Conservation (phyloP, 2,113 vertebrate genomes). For the Ophiodon elongatus region DNA sequence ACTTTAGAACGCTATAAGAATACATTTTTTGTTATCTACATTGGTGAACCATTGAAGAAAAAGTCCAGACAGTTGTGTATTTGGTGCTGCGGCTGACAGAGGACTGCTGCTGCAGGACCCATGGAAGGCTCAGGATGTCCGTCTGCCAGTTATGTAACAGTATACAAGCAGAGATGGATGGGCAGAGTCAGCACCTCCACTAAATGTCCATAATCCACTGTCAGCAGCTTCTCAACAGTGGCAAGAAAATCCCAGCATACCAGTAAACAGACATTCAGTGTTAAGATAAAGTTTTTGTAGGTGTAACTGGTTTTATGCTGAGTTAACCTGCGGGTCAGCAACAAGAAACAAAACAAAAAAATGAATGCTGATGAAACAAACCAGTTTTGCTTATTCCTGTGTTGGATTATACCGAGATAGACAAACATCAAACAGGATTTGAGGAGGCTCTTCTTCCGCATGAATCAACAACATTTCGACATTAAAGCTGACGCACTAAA, state of each 20-base stretch:
- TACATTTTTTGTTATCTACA: not conserved
- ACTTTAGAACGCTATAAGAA: not conserved
- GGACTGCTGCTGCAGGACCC: slow-evolving; percentile 23
- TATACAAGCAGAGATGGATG: slow-evolving; percentile 54
- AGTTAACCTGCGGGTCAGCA: not conserved
- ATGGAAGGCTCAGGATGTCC: slow-evolving; percentile 67
- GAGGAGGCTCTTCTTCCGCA: not conserved
- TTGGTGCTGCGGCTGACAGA: slow-evolving; percentile 8
- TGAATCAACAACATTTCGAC: not conserved
- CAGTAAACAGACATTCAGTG: slow-evolving; percentile 8
- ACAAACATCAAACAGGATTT: not conserved
- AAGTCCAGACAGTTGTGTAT: not conserved
- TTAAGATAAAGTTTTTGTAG: too few species aligned
- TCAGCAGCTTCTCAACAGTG: slow-evolving; percentile 28
- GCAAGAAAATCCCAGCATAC: slow-evolving; percentile 5
- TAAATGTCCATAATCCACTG: slow-evolving; percentile 62
- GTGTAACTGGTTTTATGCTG: not conserved
- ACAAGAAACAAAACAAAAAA: not conserved
- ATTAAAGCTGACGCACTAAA: not conserved
- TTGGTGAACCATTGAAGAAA: not conserved
- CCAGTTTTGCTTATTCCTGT: not conserved
- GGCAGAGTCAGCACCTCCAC: slow-evolving; percentile 84
- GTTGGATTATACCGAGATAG: not conserved
- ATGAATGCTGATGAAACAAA: not conserved
- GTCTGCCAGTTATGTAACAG: slow-evolving; percentile 86